Evolutionary conservation across 2,797 vertebrate genomes (phyloP).

Genomic region (Alcedo quadribrachys): DNA sequence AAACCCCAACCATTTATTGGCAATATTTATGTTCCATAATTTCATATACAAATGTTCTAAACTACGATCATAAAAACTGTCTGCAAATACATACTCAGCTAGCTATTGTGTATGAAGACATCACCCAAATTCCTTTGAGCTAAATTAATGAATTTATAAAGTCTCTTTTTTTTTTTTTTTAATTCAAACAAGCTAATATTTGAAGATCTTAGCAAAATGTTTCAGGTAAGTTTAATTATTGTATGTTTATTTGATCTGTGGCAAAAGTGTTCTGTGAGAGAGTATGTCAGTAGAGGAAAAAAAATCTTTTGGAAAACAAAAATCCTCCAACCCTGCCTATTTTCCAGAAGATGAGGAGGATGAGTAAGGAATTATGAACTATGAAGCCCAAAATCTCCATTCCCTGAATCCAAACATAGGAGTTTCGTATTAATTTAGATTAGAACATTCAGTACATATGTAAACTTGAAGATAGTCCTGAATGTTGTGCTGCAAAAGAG

Average conservation of each 20-base stretch:
- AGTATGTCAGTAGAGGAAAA: neutral
- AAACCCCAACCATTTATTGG: neutral
- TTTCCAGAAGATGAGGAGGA: neutral
- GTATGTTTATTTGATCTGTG: neutral
- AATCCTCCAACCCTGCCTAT: fast-evolving
- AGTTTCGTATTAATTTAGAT: neutral
- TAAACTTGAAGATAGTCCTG: neutral
- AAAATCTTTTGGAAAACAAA: neutral
- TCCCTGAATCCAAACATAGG: neutral
- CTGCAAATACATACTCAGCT: neutral
- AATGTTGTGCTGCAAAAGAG: neutral
- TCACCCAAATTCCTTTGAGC: neutral
- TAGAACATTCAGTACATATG: neutral
- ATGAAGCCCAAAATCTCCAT: neutral
- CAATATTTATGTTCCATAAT: neutral
- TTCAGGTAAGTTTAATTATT: neutral
- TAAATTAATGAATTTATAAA: neutral
- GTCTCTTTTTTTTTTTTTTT: neutral
- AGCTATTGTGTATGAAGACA: neutral
- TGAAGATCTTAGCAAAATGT: neutral
- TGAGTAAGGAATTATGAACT: neutral
- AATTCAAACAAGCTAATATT: neutral
- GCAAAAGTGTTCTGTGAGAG: neutral
- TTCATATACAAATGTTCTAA: neutral
- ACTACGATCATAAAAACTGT: neutral